Evolutionary conservation across 1,140 invertebrate species (phyloP), one percentile per base, ranked within the genome.

Genomic region (Meloidogyne floridensis): DNA sequence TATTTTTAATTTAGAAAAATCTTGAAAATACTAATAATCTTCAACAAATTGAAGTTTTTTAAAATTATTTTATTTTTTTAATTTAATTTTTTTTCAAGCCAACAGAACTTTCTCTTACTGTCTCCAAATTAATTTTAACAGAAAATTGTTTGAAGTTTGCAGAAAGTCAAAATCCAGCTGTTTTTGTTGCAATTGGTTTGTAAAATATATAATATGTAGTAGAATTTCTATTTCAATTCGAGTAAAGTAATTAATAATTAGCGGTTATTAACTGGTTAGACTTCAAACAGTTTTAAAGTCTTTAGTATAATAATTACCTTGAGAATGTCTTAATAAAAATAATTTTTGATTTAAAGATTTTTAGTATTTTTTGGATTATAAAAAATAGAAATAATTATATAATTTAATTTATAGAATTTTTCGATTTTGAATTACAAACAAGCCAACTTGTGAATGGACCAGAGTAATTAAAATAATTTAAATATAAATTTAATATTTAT

Each of bases 341-440:
- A 32, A 32, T 47, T 47, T 47, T 47, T 47, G 47, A 47, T 47
- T 47, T 47, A 8, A 6, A 47, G 47, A 47, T 47, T 47, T 47
- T 47, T 47, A 8, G 4, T 47, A 6, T 47, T 6, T 47, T 47
- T 47, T 8, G 47, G 47, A 8, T 47, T 47, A 47, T 47, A 47
- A 47, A 47, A 47, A 47, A 47, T 4, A 47, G 47, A 47, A n/a
- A n/a, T 65, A n/a, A n/a, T n/a, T 65, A n/a, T 65, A 15, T 15
- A 15, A 59, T 65, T 65, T 7, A n/a, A 6, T 65, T 65, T 65
- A n/a, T 6, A 65, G 87, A 88, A 82, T 88, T 88, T 72, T 88
- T 88, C 81, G 87, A 88, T 72, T 88, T 88, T 73, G 89, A 88
- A 80, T 69, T 88, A 20, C 83, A 88, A 83, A 88, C 88, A 9